Evolutionary conservation across 2,113 vertebrate genomes (phyloP).

Genomic region (Elephas maximus): DNA sequence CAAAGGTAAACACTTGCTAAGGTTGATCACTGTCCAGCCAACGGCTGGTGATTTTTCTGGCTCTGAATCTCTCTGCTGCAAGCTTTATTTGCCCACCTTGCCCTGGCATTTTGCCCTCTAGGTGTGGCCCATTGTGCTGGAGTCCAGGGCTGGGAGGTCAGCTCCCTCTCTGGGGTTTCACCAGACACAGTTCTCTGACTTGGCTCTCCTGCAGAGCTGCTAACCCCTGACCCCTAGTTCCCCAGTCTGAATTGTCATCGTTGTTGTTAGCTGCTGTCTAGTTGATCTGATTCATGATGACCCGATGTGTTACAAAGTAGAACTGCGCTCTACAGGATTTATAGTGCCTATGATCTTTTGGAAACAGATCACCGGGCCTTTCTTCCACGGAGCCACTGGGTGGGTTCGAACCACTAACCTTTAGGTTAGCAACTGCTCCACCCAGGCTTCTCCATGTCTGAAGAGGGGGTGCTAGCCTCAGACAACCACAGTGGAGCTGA

Average conservation of each 20-base stretch:
- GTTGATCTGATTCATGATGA: background rate
- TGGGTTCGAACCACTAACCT: background rate
- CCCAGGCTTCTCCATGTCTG: background rate
- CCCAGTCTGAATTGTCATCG: fast-evolving
- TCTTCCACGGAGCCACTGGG: background rate
- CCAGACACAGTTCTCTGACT: background rate
- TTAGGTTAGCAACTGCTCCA: background rate
- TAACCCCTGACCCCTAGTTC: background rate
- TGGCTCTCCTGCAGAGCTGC: background rate
- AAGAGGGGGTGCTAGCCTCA: background rate
- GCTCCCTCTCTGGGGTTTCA: background rate
- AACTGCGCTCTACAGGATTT: background rate
- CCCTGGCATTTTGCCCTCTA: background rate
- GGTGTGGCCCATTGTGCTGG: background rate
- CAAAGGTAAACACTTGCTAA: background rate
- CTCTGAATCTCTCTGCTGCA: too few species aligned
- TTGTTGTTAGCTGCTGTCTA: background rate
- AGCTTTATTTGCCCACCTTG: background rate
- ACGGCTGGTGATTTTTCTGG: fast-evolving
- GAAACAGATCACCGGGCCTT: background rate
- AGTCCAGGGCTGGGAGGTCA: background rate
- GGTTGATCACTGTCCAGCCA: too few species aligned
- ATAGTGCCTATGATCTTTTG: background rate
- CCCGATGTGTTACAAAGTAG: background rate
- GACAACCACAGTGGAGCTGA: background rate